These are phyloP conservation scores for Miltochrista miniata DNA, from an alignment of 2,888 invertebrate species.

Conservation along the genomic window DNA sequence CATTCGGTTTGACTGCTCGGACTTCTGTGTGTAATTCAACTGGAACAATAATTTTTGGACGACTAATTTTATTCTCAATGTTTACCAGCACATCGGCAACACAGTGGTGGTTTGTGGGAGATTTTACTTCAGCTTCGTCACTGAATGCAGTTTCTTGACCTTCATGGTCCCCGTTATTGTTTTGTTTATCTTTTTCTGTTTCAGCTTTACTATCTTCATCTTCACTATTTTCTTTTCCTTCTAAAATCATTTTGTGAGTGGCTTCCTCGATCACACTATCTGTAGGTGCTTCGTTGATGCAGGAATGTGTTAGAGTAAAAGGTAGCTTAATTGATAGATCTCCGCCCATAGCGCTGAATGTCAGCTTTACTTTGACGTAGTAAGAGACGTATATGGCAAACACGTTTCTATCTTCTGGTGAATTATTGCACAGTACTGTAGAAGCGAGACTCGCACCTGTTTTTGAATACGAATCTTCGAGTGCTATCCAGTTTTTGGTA, in stretches of 20 bases:
- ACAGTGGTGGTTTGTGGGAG: slow-evolving; percentile 64
- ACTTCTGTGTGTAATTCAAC: slow-evolving; percentile 62
- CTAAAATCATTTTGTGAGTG: slow-evolving; percentile 74
- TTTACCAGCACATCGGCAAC: slow-evolving; percentile 75
- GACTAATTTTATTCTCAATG: slow-evolving; percentile 72
- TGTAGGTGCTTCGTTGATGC: slow-evolving; percentile 84
- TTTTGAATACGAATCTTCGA: slow-evolving; percentile 93
- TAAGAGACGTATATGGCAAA: slow-evolving; percentile 96
- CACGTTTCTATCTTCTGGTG: slow-evolving; percentile 91
- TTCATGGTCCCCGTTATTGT: slow-evolving; percentile 58
- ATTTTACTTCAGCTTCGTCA: slow-evolving; percentile 59
- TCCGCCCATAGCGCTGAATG: slow-evolving; percentile 92
- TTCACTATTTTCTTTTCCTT: slow-evolving; percentile 75
- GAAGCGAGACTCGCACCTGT: slow-evolving; percentile 85
- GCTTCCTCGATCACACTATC: slow-evolving; percentile 80
- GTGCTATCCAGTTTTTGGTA: slow-evolving; percentile 95
- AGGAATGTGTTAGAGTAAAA: slow-evolving; percentile 90
- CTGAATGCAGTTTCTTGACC: slow-evolving; percentile 49
- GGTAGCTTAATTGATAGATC: slow-evolving; percentile 91
- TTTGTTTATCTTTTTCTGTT: slow-evolving; percentile 65
- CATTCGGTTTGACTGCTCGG: slow-evolving; percentile 60
- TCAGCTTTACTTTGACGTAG: slow-evolving; percentile 93
- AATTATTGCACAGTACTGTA: slow-evolving; percentile 81
- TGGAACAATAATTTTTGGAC: slow-evolving; percentile 58
- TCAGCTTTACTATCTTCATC: slow-evolving; percentile 70